A percentile compares a stretch with the other conserved stretches of the same genome.
Evolutionary conservation across 53 echinoderm and acorn worm genomes (phyloP).

Genomic region (Holothuria scabra): DNA sequence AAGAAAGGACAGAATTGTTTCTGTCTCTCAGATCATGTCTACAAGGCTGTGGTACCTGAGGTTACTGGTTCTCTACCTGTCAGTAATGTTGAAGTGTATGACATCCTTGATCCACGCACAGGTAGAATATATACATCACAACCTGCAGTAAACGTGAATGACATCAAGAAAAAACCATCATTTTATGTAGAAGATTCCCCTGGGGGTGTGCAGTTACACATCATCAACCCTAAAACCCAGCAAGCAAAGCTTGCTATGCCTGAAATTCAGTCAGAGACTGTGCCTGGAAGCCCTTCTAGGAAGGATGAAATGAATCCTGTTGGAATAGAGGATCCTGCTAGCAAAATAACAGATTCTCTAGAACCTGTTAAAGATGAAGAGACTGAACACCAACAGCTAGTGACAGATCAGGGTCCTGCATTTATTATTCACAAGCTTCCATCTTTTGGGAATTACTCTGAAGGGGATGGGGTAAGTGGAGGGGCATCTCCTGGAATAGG

Average conservation of each 20-base stretch:
- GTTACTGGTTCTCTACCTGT: constrained; percentile 55
- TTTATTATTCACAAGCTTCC: constrained; percentile 63
- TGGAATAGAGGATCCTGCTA: background rate
- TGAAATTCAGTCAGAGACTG: no score
- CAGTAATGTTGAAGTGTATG: constrained; percentile 35
- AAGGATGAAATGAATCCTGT: background rate
- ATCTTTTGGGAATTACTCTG: constrained; percentile 24
- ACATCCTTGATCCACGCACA: constrained; percentile 60
- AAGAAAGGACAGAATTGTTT: no score
- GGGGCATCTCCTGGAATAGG: constrained; percentile 54
- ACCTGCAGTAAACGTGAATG: constrained; percentile 63
- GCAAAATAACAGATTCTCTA: background rate
- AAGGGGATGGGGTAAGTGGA: constrained; percentile 31
- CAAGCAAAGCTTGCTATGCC: constrained; percentile 24
- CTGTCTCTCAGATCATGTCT: no score
- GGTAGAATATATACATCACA: constrained; percentile 61
- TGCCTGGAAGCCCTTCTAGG: no score
- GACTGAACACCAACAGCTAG: constrained; percentile 50
- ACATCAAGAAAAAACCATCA: constrained; percentile 65
- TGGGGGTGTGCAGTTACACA: constrained; percentile 46
- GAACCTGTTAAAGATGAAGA: background rate
- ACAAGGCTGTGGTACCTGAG: constrained; percentile 20
- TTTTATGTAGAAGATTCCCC: constrained; percentile 49
- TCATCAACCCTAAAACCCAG: constrained; percentile 59
- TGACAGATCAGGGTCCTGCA: constrained; percentile 75